Percentiles rank a stretch among this genome's conserved stretches.
These are phyloP conservation scores for Drosophila fulvimacula DNA, from an alignment of 2,888 invertebrate genomes.

Conservation along the genomic window DNA sequence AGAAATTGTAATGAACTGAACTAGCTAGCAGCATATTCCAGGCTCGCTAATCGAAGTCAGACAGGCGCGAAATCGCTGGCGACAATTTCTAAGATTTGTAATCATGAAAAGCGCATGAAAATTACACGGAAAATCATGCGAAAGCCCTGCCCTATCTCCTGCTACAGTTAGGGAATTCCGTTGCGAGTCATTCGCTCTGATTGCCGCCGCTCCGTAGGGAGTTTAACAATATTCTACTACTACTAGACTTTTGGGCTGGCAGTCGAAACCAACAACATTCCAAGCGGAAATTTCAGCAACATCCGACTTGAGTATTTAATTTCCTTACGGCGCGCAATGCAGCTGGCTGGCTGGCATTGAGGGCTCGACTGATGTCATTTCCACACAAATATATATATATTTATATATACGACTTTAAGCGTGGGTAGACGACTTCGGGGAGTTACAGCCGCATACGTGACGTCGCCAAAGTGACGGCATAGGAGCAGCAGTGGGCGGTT, in stretches of 20 bases:
- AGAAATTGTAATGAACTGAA: neutral
- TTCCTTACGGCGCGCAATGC: constrained; percentile 71
- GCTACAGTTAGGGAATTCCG: constrained; percentile 22
- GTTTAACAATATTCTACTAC: constrained; percentile 32
- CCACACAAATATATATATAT: constrained; percentile 3
- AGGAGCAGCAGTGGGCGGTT: neutral
- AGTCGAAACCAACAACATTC: constrained; percentile 29
- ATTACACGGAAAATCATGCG: constrained; percentile 1
- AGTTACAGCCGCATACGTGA: constrained; percentile 38
- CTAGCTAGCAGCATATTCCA: neutral
- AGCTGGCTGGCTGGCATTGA: constrained; percentile 37
- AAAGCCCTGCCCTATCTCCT: neutral
- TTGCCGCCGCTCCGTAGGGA: constrained; percentile 30
- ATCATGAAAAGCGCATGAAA: constrained; percentile 10
- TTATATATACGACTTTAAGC: constrained; percentile 24
- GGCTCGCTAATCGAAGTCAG: constrained; percentile 8
- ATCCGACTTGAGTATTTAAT: constrained; percentile 78
- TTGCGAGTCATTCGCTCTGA: constrained; percentile 25
- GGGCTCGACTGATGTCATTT: constrained; percentile 45
- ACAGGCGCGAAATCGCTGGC: neutral
- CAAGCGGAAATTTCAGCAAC: constrained; percentile 74
- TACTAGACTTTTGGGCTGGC: constrained; percentile 40
- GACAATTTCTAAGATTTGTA: neutral
- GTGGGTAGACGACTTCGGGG: constrained; percentile 52
- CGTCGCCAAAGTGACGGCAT: constrained; percentile 39